Conservation (phyloP, 2,797 vertebrate species). For the Catharus ustulatus region DNA sequence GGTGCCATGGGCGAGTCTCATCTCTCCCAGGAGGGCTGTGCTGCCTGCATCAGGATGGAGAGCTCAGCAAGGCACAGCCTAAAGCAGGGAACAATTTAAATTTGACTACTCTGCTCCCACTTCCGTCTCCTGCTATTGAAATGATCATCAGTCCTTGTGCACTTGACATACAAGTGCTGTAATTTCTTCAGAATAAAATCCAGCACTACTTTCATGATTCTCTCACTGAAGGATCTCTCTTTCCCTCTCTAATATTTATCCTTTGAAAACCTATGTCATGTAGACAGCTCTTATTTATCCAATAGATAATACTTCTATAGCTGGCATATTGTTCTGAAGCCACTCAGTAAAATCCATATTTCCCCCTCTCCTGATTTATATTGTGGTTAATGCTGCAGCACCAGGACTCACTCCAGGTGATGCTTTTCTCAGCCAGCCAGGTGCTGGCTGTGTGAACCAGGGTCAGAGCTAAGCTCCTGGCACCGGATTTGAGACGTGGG, state of each 20-base stretch:
- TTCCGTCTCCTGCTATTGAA: conserved; percentile 54
- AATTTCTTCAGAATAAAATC: conserved; percentile 61
- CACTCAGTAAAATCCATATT: conserved; percentile 53
- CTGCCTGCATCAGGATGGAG: background rate
- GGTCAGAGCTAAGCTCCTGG: conserved; percentile 34
- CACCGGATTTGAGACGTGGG: background rate
- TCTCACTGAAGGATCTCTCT: conserved; percentile 63
- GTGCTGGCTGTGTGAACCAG: background rate
- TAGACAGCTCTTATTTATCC: conserved; percentile 69
- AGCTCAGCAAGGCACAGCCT: background rate
- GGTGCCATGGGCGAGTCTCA: background rate
- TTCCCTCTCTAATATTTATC: conserved; percentile 66
- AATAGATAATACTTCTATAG: conserved; percentile 67
- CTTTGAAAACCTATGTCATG: conserved; percentile 68
- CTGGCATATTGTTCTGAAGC: conserved; percentile 45
- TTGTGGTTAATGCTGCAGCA: background rate
- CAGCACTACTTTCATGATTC: conserved; percentile 48
- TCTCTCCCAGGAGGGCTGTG: background rate
- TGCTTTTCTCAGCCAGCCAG: conserved; percentile 27
- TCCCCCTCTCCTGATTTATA: conserved; percentile 15
- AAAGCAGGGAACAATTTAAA: conserved; percentile 16
- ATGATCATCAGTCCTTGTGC: conserved; percentile 55
- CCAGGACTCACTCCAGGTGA: background rate
- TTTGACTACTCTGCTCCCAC: conserved; percentile 16
- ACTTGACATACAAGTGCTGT: conserved; percentile 61